Conservation (phyloP, 2,113 vertebrate genomes). For the Crotophaga sulcirostris region DNA sequence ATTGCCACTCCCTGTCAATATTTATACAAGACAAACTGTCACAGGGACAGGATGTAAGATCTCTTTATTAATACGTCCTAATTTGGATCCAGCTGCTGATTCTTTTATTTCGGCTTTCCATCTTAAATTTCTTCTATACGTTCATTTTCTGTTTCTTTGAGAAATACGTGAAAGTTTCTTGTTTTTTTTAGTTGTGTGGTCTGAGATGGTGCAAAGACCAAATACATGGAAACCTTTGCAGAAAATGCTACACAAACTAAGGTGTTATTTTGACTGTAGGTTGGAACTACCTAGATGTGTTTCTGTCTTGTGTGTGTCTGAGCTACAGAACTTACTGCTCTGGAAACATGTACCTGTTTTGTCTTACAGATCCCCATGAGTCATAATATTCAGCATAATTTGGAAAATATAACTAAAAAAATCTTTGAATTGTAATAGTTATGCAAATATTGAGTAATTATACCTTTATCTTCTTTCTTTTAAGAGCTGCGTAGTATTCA, state of each 20-base stretch:
- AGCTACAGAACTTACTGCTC: neutral
- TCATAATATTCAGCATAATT: neutral
- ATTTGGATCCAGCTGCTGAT: neutral
- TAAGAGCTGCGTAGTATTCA: neutral
- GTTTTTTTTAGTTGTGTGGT: neutral
- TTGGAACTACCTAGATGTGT: neutral
- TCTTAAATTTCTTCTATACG: neutral
- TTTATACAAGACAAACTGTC: constrained; percentile 6
- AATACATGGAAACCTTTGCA: neutral
- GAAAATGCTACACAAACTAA: neutral
- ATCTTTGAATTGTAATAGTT: neutral
- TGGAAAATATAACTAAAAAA: neutral
- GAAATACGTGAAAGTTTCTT: neutral
- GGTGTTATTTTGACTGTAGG: neutral
- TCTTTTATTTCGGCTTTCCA: neutral
- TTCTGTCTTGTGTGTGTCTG: neutral
- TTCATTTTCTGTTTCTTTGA: neutral
- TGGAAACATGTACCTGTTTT: neutral
- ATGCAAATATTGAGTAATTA: neutral
- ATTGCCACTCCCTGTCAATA: constrained; percentile 49
- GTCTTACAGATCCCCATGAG: neutral
- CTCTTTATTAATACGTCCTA: neutral
- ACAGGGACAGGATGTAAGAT: neutral
- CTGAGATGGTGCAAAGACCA: neutral
- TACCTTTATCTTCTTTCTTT: neutral